Evolutionary conservation across 2,113 vertebrate species (phyloP).

Genomic region (Brienomyrus longianalis): DNA sequence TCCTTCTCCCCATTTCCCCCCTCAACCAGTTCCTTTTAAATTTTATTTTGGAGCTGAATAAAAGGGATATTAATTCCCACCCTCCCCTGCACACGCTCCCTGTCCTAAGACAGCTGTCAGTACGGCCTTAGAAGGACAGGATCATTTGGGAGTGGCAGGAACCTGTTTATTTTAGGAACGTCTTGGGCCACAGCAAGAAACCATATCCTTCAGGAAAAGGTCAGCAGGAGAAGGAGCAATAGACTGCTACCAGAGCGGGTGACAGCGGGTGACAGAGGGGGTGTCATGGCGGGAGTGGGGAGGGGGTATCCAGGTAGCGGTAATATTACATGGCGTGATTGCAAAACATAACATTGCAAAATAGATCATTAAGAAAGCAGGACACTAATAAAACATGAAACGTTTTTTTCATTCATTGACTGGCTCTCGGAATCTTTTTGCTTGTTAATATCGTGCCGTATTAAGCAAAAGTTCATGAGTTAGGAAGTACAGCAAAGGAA

Average conservation of each 20-base stretch:
- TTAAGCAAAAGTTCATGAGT: background rate
- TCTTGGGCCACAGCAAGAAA: slow-evolving; percentile 61
- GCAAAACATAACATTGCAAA: slow-evolving; percentile 35
- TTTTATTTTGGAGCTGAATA: slow-evolving; percentile 38
- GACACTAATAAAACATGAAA: background rate
- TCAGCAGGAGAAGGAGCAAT: slow-evolving; percentile 57
- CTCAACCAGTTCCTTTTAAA: slow-evolving; percentile 18
- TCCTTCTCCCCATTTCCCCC: background rate
- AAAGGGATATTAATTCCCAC: slow-evolving; percentile 55
- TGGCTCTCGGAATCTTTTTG: background rate
- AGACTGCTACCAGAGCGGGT: slow-evolving; percentile 40
- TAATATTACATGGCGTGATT: slow-evolving; percentile 55
- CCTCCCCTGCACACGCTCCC: slow-evolving; percentile 39
- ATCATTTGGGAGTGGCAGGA: slow-evolving; percentile 46
- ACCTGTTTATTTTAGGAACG: slow-evolving; percentile 64
- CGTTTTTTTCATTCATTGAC: background rate
- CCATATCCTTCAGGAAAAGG: slow-evolving; percentile 60
- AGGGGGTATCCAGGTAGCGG: slow-evolving; percentile 29
- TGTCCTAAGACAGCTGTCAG: slow-evolving; percentile 58
- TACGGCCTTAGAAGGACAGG: slow-evolving; percentile 71
- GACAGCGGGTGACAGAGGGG: slow-evolving; percentile 30
- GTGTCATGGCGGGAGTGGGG: slow-evolving; percentile 23
- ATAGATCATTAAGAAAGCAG: background rate
- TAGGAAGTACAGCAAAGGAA: background rate
- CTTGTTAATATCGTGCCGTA: background rate